Percentiles rank a stretch among this genome's conserved stretches.
Evolutionary conservation across 2,113 vertebrate genomes (phyloP).

Genomic region (Pelusios castaneus): DNA sequence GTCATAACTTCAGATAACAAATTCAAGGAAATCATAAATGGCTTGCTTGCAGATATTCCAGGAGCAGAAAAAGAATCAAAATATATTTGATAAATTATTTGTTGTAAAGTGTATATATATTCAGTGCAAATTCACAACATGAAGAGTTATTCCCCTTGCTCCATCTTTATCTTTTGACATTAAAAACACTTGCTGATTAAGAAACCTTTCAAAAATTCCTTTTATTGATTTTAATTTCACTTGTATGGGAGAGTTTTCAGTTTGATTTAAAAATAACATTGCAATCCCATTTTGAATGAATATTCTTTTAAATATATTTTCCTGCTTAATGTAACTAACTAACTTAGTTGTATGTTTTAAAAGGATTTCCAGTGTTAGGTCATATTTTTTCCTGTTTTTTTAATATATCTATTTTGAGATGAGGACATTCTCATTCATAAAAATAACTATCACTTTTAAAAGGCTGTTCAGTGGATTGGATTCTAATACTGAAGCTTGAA

Average conservation of each 20-base stretch:
- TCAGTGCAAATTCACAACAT: background rate
- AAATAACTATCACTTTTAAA: background rate
- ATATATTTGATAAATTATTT: slow-evolving; percentile 17
- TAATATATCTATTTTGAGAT: background rate
- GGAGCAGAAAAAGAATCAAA: background rate
- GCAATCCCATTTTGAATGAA: background rate
- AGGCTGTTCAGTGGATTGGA: background rate
- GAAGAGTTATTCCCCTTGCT: background rate
- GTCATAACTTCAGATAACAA: background rate
- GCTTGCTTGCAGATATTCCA: background rate
- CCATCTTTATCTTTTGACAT: accelerated
- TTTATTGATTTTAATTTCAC: slow-evolving; percentile 18
- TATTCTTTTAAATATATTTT: background rate
- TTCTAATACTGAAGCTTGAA: background rate
- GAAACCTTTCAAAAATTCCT: background rate
- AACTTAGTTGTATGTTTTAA: background rate
- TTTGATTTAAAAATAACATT: slow-evolving; percentile 19
- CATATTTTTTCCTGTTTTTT: slow-evolving; percentile 2
- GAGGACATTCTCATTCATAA: background rate
- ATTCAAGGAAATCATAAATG: slow-evolving; percentile 4
- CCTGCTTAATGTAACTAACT: background rate
- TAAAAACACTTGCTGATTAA: background rate
- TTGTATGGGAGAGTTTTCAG: slow-evolving; percentile 8
- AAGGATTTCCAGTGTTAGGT: background rate
- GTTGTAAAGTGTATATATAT: background rate